Evolutionary conservation across 2,797 vertebrate genomes (phyloP).

Genomic region (Potorous gilbertii): DNA sequence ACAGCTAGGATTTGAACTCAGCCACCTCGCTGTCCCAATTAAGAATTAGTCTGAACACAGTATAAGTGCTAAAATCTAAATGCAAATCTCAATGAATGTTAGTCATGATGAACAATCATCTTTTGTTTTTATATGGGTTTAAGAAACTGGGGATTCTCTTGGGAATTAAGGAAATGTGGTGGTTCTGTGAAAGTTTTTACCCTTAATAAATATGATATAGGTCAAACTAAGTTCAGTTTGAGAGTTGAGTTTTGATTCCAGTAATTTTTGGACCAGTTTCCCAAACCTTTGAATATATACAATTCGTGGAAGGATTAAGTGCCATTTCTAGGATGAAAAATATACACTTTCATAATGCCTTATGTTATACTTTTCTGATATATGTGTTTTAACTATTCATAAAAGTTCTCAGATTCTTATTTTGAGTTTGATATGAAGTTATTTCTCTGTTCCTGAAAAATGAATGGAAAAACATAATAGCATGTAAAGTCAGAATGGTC

Average conservation of each 20-base stretch:
- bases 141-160: neutral
- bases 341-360: neutral
- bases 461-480: neutral
- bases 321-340: neutral
- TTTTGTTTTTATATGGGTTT: neutral
- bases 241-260: neutral
- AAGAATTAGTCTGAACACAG: neutral
- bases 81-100: neutral
- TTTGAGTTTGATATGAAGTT: neutral
- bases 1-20: neutral
- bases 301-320: neutral
- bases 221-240: neutral
- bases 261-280: neutral
- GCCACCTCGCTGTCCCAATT: neutral
- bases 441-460: neutral
- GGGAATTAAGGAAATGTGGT: neutral
- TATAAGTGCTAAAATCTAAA: neutral
- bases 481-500: neutral
- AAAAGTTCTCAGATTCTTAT: neutral
- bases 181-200: neutral
- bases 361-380: neutral
- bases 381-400: neutral
- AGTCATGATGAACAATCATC: neutral
- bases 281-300: neutral
- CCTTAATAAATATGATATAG: neutral